Conservation (phyloP, 2,113 vertebrate genomes). For the Hippocampus guttulatus region DNA sequence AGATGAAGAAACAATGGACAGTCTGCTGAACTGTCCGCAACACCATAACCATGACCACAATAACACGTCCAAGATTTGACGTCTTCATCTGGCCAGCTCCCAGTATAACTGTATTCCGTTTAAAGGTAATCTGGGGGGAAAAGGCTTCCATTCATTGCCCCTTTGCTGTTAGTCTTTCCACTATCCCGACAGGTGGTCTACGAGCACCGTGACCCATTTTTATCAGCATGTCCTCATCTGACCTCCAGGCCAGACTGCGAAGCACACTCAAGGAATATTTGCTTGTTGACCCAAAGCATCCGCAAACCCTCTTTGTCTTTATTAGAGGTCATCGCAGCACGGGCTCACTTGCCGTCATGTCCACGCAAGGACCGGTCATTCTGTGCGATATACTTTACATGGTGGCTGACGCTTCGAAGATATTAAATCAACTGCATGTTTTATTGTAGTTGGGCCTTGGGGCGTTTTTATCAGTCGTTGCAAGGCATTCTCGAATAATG, state of each 20-base stretch:
- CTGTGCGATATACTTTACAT: neutral
- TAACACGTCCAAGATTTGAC: neutral
- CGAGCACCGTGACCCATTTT: constrained; percentile 62
- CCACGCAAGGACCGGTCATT: constrained; percentile 4
- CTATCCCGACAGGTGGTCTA: constrained; percentile 49
- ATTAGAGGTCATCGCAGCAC: constrained; percentile 52
- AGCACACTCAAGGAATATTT: constrained; percentile 41
- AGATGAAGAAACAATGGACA: neutral
- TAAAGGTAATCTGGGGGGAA: neutral
- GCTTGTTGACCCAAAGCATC: constrained; percentile 48
- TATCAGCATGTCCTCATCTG: constrained; percentile 48
- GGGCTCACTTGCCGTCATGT: constrained; percentile 1
- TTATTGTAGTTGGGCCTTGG: neutral
- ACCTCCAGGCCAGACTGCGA: constrained; percentile 52
- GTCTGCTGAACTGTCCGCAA: neutral
- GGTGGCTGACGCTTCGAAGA: neutral
- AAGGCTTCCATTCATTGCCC: constrained; percentile 14
- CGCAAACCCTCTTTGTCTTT: constrained; percentile 43
- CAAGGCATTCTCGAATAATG: neutral
- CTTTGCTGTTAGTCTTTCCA: constrained; percentile 39
- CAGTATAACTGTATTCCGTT: neutral
- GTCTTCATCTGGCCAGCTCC: constrained; percentile 2
- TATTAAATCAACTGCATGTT: neutral
- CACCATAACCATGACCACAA: neutral
- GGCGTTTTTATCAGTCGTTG: neutral